These are phyloP conservation scores for Entelurus aequoreus DNA, from an alignment of 2,113 vertebrate species.

Conservation along the genomic window DNA sequence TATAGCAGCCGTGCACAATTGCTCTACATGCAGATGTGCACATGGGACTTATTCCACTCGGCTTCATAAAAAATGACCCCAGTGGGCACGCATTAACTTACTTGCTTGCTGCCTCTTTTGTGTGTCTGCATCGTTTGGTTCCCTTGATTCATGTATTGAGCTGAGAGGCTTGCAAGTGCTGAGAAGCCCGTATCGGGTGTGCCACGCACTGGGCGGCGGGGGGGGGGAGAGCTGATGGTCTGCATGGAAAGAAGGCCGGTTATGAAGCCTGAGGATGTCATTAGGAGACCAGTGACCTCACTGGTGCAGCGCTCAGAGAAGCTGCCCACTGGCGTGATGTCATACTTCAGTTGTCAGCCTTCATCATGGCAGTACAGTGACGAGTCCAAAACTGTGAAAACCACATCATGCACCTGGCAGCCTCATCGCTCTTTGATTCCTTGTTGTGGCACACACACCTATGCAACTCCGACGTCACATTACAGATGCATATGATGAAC, in stretches of 20 bases:
- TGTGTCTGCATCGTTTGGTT: slow-evolving; percentile 70
- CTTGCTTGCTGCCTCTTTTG: slow-evolving; percentile 62
- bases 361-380: slow-evolving; percentile 49
- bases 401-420: slow-evolving; percentile 41
- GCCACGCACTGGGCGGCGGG: slow-evolving; percentile 17
- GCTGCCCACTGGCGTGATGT: slow-evolving; percentile 55
- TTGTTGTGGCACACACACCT: slow-evolving; percentile 7
- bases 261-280: slow-evolving; percentile 64
- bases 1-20: slow-evolving; percentile 17
- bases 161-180: slow-evolving; percentile 58
- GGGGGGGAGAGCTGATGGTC: slow-evolving; percentile 35
- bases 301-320: slow-evolving; percentile 41
- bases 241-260: slow-evolving; percentile 39
- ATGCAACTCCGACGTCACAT: not conserved
- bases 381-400: slow-evolving; percentile 49
- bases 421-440: slow-evolving; percentile 28
- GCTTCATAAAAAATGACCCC: slow-evolving; percentile 63
- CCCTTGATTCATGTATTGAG: slow-evolving; percentile 72
- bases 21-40: slow-evolving; percentile 11
- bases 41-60: slow-evolving; percentile 52
- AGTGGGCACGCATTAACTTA: slow-evolving; percentile 69
- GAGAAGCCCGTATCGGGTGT: slow-evolving; percentile 44
- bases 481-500: slow-evolving; percentile 5
- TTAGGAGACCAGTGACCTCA: slow-evolving; percentile 56
- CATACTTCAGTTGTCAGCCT: slow-evolving; percentile 54